These are phyloP conservation scores for Netelia fuscicornis DNA, from an alignment of 2,888 invertebrate species.

Conservation along the genomic window DNA sequence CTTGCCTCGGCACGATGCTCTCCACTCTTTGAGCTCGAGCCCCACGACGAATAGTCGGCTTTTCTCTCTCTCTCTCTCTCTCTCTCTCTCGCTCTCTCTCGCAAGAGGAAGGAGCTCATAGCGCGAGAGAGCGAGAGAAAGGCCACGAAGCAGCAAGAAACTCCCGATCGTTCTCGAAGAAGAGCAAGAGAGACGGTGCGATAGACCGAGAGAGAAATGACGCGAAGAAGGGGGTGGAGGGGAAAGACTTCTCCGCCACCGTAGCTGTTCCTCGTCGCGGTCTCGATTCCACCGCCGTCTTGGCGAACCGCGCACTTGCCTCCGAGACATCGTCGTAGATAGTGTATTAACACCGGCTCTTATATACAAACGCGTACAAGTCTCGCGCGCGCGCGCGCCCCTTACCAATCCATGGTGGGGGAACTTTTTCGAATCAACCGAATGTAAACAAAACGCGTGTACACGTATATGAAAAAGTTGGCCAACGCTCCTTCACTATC, in stretches of 20 bases:
- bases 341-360: conserved; percentile 52
- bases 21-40: background rate
- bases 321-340: conserved; percentile 73
- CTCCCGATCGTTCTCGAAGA: too few species aligned
- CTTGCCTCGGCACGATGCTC: conserved; percentile 26
- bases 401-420: background rate
- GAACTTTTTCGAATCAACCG: conserved; percentile 19
- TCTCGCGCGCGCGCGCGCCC: conserved; percentile 23
- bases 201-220: conserved; percentile 26
- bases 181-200: conserved; percentile 16
- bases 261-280: conserved; percentile 60
- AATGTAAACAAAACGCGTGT: conserved; percentile 62
- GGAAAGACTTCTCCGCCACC: conserved; percentile 50
- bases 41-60: background rate
- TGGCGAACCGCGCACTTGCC: conserved; percentile 73
- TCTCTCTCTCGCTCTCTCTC: background rate
- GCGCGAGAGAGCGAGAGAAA: conserved; percentile 38
- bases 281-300: conserved; percentile 72
- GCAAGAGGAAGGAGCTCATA: conserved; percentile 13
- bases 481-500: background rate
- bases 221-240: conserved; percentile 52
- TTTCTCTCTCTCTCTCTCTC: background rate
- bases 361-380: background rate
- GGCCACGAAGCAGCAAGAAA: background rate
- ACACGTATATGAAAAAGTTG: background rate